These are phyloP conservation scores for Conopomorpha cramerella DNA, from an alignment of 1,140 invertebrate species.

Conservation along the genomic window DNA sequence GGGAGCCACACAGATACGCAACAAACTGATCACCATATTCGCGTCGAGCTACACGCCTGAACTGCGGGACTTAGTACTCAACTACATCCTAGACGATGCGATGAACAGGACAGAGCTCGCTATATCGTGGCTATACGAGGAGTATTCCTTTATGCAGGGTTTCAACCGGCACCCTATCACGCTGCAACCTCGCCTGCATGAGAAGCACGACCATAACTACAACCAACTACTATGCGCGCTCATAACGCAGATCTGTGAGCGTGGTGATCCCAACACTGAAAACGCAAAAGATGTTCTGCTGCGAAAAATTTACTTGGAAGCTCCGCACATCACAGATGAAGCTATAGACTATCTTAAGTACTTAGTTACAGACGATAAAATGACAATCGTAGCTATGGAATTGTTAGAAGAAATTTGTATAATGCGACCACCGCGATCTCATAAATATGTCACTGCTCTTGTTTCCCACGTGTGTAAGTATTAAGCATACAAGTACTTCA, in stretches of 20 bases:
- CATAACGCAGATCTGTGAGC: slow-evolving; percentile 68
- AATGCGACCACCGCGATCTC: slow-evolving; percentile 74
- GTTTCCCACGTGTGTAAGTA: slow-evolving; percentile 49
- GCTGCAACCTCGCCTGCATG: slow-evolving; percentile 62
- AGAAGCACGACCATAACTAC: slow-evolving; percentile 78
- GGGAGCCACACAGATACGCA: slow-evolving; percentile 68
- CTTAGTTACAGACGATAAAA: slow-evolving; percentile 74
- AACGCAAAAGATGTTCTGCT: slow-evolving; percentile 62
- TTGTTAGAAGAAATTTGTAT: slow-evolving; percentile 81
- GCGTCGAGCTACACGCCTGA: slow-evolving; percentile 80
- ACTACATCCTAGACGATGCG: slow-evolving; percentile 87
- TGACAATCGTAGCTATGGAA: slow-evolving; percentile 69
- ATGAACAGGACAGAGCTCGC: slow-evolving; percentile 81
- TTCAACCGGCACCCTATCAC: slow-evolving; percentile 77
- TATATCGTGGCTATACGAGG: slow-evolving; percentile 91
- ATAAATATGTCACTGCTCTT: slow-evolving; percentile 41
- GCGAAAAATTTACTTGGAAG: slow-evolving; percentile 86
- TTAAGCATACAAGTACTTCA: neutral
- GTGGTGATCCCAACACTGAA: slow-evolving; percentile 64
- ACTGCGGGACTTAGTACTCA: slow-evolving; percentile 75
- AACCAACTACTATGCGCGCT: slow-evolving; percentile 81
- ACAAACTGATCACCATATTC: slow-evolving; percentile 83
- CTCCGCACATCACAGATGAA: slow-evolving; percentile 90
- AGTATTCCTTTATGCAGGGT: slow-evolving; percentile 88
- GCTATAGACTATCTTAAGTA: slow-evolving; percentile 82